A percentile compares a stretch with the other conserved stretches of the same genome.
phyloP scores from a whole-genome alignment of 2,797 vertebrate genomes.

The Sciurus carolinensis region DNA sequence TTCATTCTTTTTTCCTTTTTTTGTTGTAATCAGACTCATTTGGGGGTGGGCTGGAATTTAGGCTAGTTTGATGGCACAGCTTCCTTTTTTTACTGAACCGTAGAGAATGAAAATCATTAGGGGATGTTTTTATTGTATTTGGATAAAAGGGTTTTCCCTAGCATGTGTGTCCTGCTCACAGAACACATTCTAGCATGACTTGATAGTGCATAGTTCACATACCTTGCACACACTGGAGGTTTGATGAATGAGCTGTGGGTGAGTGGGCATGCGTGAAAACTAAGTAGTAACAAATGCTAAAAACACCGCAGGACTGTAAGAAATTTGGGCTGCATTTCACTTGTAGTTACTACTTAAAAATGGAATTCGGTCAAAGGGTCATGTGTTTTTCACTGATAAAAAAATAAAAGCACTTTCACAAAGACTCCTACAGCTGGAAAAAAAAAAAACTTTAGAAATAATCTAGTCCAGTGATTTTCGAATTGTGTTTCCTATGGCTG shows the following conservation, averaged over 20 bases:
- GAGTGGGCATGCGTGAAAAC: conserved; percentile 2
- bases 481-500: background rate
- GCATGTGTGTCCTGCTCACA: conserved; percentile 73
- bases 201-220: conserved; percentile 73
- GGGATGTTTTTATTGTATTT: conserved; percentile 80
- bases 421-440: background rate
- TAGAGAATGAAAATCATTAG: conserved; percentile 82
- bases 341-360: conserved; percentile 54
- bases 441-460: conserved; percentile 36
- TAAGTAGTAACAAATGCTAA: conserved; percentile 42
- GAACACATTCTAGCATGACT: conserved; percentile 79
- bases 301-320: background rate
- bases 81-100: conserved; percentile 83
- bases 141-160: conserved; percentile 80
- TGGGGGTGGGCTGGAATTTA: conserved; percentile 68
- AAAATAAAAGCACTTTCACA: conserved; percentile 50
- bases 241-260: conserved; percentile 17
- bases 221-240: conserved; percentile 28
- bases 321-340: conserved; percentile 10
- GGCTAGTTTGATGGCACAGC: conserved; percentile 67
- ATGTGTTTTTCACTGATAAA: conserved; percentile 54
- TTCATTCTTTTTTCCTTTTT: background rate
- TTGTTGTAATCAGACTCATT: conserved; percentile 40
- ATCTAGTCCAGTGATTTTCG: conserved; percentile 36
- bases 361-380: background rate